Percentiles rank a stretch among this genome's conserved stretches.
Conservation (phyloP, 2,888 invertebrate genomes). For the Cephus spinipes region DNA sequence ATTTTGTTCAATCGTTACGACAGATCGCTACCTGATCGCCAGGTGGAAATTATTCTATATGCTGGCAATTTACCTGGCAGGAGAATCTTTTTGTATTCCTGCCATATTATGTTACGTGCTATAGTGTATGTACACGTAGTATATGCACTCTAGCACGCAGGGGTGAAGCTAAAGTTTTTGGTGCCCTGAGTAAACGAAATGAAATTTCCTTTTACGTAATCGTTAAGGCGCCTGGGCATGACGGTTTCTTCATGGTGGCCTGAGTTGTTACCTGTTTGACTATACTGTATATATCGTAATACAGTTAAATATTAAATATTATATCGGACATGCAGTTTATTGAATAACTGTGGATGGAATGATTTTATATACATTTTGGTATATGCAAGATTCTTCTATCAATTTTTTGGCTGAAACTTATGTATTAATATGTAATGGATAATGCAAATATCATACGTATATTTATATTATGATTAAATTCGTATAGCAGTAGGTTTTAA, state of each 20-base stretch:
- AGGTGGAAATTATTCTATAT: neutral
- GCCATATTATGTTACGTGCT: neutral
- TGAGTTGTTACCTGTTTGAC: neutral
- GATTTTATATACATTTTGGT: neutral
- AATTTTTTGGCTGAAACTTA: neutral
- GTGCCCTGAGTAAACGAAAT: neutral
- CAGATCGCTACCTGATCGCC: neutral
- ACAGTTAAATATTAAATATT: neutral
- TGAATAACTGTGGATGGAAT: neutral
- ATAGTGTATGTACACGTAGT: neutral
- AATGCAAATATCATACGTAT: neutral
- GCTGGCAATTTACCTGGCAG: neutral
- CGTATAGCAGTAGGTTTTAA: neutral
- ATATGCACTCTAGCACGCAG: neutral
- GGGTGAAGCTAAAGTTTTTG: neutral
- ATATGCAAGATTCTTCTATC: neutral
- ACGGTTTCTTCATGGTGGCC: neutral
- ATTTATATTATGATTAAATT: neutral
- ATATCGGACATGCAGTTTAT: neutral
- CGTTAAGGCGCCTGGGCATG: neutral
- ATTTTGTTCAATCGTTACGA: neutral
- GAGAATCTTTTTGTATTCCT: neutral
- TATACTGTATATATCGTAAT: neutral
- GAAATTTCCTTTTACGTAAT: neutral
- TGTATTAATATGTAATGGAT: neutral